Evolutionary conservation across 2,888 invertebrate species (phyloP).

Genomic region (Cheilosia soror): DNA sequence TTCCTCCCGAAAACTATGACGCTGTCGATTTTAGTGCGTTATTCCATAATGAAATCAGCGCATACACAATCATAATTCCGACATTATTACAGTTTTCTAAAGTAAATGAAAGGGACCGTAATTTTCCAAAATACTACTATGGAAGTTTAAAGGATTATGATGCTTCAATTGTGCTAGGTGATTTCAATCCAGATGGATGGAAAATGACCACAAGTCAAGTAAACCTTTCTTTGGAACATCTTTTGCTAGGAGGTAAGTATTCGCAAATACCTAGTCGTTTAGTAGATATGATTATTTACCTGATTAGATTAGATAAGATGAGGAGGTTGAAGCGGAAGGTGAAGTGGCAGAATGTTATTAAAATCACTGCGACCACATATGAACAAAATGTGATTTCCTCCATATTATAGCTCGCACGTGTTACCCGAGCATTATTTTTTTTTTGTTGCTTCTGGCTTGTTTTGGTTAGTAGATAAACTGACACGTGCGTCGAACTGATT

Average conservation of each 20-base stretch:
- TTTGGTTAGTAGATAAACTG: too few species aligned
- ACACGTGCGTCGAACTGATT: too few species aligned
- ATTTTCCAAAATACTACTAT: conserved; percentile 80
- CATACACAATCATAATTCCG: conserved; percentile 80
- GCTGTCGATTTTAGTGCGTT: conserved; percentile 78
- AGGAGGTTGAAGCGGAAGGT: too few species aligned
- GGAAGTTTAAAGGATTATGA: conserved; percentile 77
- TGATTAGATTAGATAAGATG: too few species aligned
- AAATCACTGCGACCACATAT: too few species aligned
- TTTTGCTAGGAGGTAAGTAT: conserved; percentile 79
- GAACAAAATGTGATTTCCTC: too few species aligned
- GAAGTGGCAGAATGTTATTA: too few species aligned
- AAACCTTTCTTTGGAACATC: conserved; percentile 81
- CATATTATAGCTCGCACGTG: too few species aligned
- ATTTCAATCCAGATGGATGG: conserved; percentile 80
- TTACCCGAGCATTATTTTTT: too few species aligned
- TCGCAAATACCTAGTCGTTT: neutral
- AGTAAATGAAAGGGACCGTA: conserved; percentile 56
- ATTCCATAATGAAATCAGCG: conserved; percentile 81
- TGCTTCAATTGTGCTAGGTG: conserved; percentile 80
- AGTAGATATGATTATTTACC: neutral
- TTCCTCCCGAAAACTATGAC: conserved; percentile 78
- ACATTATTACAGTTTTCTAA: conserved; percentile 76
- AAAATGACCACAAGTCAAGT: conserved; percentile 77
- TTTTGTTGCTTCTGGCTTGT: too few species aligned